Base-by-base conservation (phyloP, 2,888 invertebrate species). In the Thalpophila matura region DNA sequence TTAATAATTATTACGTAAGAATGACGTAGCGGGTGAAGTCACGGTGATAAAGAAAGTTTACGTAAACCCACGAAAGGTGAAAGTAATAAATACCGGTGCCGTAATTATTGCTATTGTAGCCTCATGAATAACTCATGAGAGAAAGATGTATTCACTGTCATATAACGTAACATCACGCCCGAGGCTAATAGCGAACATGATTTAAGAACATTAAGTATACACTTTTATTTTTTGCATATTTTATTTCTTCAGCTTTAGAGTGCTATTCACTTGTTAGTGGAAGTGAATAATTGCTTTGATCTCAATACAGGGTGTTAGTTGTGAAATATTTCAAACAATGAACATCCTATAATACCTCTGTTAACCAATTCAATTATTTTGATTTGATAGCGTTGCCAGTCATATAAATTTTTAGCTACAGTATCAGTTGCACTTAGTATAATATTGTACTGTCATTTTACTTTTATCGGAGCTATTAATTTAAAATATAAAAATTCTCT, bases 51-150 rank as follows among this genome's bases (percentile, higher is more conserved):
- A 89, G 91, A 91, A 91, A 91, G 90, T 90, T 89, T 86, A 87
- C 89, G 86, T 88, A 87, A 89, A 88, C 69, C 75, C 55, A 74
- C 69, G 77, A 80, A 83, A 85, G 86, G 90, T 88, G 92, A 92
- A 91, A 92, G 92, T 80, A 89, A 87, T 90, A 87, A 89, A 86
- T 79, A 81, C 71, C 77, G 65, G 80, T 88, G 86, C 80, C 64
- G 86, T 90, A 89, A 90, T 91, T 89, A 89, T 90, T 86, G 83
- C 86, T 84, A 91, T 89, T 88, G 90, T 89, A 74, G 79, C 74
- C 79, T 86, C 85, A 86, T 91, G 90, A 90, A 92, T 91, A 88
- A 88, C 60, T 65, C 82, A 90, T 88, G 85, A 89, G 86, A 85
- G 87, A 88, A 87, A 89, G 87, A 89, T 85, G 67, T 80, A 79